Base-by-base conservation (phyloP, 2,888 invertebrate species). In the Synanthedon vespiformis region DNA sequence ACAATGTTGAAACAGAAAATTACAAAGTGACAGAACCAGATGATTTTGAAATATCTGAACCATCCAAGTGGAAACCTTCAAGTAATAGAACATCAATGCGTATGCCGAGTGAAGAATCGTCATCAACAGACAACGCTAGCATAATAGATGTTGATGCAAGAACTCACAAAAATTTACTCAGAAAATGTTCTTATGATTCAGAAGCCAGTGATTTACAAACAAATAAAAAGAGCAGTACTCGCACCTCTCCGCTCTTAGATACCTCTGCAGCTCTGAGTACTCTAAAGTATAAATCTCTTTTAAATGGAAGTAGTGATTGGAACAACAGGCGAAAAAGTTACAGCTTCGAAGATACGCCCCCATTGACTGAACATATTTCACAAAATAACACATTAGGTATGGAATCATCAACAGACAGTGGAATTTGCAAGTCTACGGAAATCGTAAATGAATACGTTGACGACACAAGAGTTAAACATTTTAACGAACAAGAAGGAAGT, bases 321-420 rank as follows among this genome's bases (percentile, higher is more conserved):
- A 92, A 92, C 65, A 89, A 90, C 56, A 85, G 94, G 59, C 86
- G 94, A 58, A 94, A 94, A 75, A 94, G 94, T 14, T 94, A 94
- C 66, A 93, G 94, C 54, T 94, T 94, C 65, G 87, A 87, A 72
- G 83, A 85, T 53, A 80, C 85, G 1, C 72, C 77, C 34, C 77
- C 84, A 14, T 56, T 78, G 44, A 73, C 74, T 56, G 80, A 80
- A 66, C 72, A 63, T 48, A 72, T 73, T 50, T 60, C 71, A 52
- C 73, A 77, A 55, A 73, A 67, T 55, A 89, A 86, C 61, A 88
- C 86, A 58, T 73, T 87, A 57, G 87, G 90, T 2, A 90, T 92
- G 66, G 93, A 93, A 69, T 92, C 92, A n/a, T 93, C 93, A 3
- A 93, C 93, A 2, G 93, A 93, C 62, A 93, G 93, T 64, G 93